phyloP scores from a whole-genome alignment of 2,888 invertebrate species.

The Nemurella pictetii region DNA sequence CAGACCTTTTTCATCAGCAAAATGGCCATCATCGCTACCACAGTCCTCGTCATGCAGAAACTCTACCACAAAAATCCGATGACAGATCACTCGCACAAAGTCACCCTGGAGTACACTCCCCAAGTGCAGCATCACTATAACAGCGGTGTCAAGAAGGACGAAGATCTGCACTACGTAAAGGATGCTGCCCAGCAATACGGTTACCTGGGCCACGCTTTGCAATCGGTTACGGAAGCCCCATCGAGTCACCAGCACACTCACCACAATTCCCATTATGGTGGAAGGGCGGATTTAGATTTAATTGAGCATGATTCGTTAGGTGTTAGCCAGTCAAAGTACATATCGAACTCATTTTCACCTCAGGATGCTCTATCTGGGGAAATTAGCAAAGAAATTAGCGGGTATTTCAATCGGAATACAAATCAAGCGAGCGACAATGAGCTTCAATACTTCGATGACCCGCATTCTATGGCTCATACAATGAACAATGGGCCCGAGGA shows the following conservation, averaged over 20 bases:
- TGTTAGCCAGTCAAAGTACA: too few species aligned
- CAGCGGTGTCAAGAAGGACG: background rate
- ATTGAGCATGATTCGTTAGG: background rate
- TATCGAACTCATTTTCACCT: background rate
- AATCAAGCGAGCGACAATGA: background rate
- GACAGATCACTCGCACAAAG: background rate
- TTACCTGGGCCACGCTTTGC: background rate
- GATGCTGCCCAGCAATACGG: background rate
- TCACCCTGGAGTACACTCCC: background rate
- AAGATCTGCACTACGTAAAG: background rate
- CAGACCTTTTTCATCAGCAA: constrained; percentile 40
- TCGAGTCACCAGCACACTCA: background rate
- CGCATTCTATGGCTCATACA: background rate
- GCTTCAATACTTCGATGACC: background rate
- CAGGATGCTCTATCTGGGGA: background rate
- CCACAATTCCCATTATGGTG: background rate
- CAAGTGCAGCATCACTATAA: background rate
- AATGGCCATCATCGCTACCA: constrained; percentile 35
- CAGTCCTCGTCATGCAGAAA: constrained; percentile 32
- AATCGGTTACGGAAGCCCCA: too few species aligned
- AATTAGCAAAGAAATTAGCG: background rate
- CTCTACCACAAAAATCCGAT: constrained; percentile 18
- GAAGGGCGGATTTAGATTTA: background rate
- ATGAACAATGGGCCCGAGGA: background rate
- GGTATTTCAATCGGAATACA: too few species aligned